A percentile compares a stretch with the other conserved stretches of the same genome.
Conservation (phyloP, 2,797 vertebrate genomes). For the Alfaro cultratus region DNA sequence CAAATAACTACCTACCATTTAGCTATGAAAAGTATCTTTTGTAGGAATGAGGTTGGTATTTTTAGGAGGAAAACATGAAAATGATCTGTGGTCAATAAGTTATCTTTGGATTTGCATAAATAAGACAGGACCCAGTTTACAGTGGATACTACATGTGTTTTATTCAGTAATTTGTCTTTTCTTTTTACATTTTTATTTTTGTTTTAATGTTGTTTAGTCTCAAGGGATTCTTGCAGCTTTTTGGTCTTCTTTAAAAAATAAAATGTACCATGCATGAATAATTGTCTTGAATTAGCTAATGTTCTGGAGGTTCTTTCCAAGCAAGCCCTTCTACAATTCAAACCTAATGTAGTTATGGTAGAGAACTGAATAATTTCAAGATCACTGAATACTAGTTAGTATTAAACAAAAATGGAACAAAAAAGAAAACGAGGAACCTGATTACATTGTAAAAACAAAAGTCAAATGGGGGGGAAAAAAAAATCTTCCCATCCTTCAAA, state of each 20-base stretch:
- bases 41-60: neutral
- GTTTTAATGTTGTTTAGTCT: neutral
- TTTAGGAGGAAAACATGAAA: neutral
- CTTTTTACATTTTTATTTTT: neutral
- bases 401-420: neutral
- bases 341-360: neutral
- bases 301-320: neutral
- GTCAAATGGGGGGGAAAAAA: neutral
- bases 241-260: neutral
- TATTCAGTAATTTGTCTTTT: neutral
- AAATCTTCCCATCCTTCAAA: neutral
- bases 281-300: neutral
- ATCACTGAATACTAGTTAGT: neutral
- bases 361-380: neutral
- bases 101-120: neutral
- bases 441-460: neutral
- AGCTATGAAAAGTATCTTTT: neutral
- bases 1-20: neutral
- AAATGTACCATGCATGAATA: neutral
- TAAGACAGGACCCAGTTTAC: neutral
- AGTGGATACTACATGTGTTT: neutral
- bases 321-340: neutral
- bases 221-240: neutral
- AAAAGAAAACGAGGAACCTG: neutral
- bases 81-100: neutral